These are phyloP conservation scores for Suillia variegata DNA, from an alignment of 2,888 invertebrate genomes.

Conservation along the genomic window DNA sequence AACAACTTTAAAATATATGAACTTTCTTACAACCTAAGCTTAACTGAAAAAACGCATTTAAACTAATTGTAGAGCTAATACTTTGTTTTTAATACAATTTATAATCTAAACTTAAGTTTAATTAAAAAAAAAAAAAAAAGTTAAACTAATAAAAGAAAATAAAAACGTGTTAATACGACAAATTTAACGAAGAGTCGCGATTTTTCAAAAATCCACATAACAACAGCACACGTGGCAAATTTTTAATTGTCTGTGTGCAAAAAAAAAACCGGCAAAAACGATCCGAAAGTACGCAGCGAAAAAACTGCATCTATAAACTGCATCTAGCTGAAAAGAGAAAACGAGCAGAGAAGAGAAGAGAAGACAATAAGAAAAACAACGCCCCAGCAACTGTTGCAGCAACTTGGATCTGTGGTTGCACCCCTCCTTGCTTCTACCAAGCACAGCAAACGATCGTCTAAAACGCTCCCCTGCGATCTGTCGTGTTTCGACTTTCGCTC, in stretches of 20 bases:
- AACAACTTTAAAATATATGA: neutral
- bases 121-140: neutral
- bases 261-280: neutral
- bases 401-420: neutral
- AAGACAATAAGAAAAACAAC: neutral
- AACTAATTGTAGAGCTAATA: no score
- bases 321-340: neutral
- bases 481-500: conserved; percentile 2
- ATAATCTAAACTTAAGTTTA: neutral
- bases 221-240: neutral
- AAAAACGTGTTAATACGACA: neutral
- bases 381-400: neutral
- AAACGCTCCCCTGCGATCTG: neutral
- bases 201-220: no score
- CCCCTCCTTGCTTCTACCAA: neutral
- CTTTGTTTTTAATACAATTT: neutral
- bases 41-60: neutral
- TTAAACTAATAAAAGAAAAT: neutral
- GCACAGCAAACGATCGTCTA: neutral
- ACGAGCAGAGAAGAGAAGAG: neutral
- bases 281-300: neutral
- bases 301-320: no score
- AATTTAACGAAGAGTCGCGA: neutral
- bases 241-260: neutral
- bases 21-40: neutral